Percentiles rank a stretch among this genome's conserved stretches.
Conservation (phyloP, 2,797 vertebrate species). For the Acropternis orthonyx region DNA sequence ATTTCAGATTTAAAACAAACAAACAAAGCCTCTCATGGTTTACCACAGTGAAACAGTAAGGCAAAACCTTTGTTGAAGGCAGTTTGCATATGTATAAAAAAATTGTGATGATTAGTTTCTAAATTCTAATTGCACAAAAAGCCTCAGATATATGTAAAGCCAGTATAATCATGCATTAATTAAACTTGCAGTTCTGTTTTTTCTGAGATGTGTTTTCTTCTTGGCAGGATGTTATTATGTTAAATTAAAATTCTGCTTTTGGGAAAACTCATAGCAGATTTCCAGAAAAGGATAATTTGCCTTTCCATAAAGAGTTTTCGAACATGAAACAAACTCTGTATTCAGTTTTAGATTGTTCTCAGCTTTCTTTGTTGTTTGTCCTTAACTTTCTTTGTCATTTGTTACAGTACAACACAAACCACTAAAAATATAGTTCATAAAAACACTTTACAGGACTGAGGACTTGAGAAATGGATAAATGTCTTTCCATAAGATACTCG, state of each 20-base stretch:
- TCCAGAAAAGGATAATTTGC: slow-evolving; percentile 9
- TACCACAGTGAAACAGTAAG: neutral
- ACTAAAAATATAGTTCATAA: neutral
- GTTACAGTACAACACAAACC: neutral
- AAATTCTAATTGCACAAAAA: neutral
- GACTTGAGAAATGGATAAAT: neutral
- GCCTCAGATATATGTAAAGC: neutral
- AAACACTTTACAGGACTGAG: neutral
- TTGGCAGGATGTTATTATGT: neutral
- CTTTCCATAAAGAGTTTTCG: neutral
- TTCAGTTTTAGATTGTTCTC: neutral
- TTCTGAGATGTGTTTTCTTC: neutral
- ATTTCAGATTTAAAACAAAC: neutral
- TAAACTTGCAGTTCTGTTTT: neutral
- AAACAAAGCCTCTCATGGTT: neutral
- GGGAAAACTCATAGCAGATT: slow-evolving; percentile 30
- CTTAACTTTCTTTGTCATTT: neutral
- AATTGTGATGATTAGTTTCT: neutral
- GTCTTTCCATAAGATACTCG: neutral
- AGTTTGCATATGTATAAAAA: neutral
- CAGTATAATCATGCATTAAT: slow-evolving; percentile 11
- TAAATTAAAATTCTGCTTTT: slow-evolving; percentile 42
- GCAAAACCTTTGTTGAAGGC: neutral
- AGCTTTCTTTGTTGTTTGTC: neutral
- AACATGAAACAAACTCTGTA: neutral